Evolutionary conservation across 1,140 invertebrate species (phyloP), one percentile per base, ranked within the genome.

Genomic region (Tetraneura akinire): DNA sequence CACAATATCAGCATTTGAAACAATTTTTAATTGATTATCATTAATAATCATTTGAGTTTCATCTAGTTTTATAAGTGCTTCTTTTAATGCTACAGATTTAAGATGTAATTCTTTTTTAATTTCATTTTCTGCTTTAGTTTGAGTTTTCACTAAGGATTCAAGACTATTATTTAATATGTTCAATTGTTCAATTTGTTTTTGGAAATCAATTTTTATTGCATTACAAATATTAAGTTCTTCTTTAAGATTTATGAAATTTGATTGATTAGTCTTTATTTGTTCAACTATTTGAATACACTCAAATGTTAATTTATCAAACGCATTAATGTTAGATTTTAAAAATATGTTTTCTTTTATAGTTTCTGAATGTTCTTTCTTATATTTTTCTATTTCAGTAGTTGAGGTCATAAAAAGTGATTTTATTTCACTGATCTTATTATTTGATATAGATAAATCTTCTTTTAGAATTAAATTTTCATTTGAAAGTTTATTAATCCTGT

Each of bases 271-370:
- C 18, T 60, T 78, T 23, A 60, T 16, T 45, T 45, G 37, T 45
- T 78, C 74, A 60, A 78, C 23, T 42, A 78, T 57, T 26, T 78
- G 3, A 62, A 42, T n/a, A 57, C 29, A 76, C 10, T 78, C 74
- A 60, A 26, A 60, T 42, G 74, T 78, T 78, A 78, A 78, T 45
- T 47, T 60, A 18, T 78, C 14, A 0, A 78, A 60, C 29, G 21
- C 10, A 47, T 78, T 16, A n/a, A 78, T 60, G 16, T 2, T 60
- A 6, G 32, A 62, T 29, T 60, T 60, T 6, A 78, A 60, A 18
- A 78, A 60, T 47, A 62, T 16, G 18, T 78, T 78, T 78, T 78
- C 37, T 29, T 62, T 21, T 5, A 60, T 13, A 62, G 55, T 57
- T 37, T 76, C 23, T 14, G 23, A 45, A 26, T 18, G 21, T 26